Conservation (phyloP, 2,888 invertebrate genomes). For the Liposcelis brunnea region DNA sequence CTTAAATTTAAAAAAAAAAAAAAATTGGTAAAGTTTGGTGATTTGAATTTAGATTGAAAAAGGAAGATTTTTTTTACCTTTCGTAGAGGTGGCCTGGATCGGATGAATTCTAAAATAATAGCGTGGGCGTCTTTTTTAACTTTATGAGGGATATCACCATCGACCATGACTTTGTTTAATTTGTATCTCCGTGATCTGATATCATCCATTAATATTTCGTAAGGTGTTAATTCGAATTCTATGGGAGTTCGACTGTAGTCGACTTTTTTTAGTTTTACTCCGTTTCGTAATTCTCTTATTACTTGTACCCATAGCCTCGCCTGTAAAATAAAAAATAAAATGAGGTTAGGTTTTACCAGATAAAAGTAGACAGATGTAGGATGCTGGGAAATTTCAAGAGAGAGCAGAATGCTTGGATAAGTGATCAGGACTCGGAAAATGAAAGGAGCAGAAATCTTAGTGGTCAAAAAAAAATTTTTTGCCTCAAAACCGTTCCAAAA, state of each 20-base stretch:
- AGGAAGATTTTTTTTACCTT: conserved; percentile 39
- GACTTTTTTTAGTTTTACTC: conserved; percentile 84
- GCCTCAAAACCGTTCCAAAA: too few species aligned
- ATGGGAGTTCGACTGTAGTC: conserved; percentile 58
- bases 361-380: too few species aligned
- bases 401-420: too few species aligned
- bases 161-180: conserved; percentile 68
- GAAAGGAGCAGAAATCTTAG: too few species aligned
- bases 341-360: too few species aligned
- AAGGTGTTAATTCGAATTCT: conserved; percentile 88
- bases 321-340: conserved; percentile 31
- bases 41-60: too few species aligned
- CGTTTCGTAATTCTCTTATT: conserved; percentile 76
- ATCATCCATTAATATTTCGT: conserved; percentile 93
- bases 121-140: conserved; percentile 91
- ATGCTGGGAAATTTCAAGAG: too few species aligned
- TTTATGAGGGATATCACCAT: conserved; percentile 56
- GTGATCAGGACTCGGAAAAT: neutral
- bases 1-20: conserved; percentile 26
- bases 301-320: conserved; percentile 93
- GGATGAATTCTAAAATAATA: conserved; percentile 89
- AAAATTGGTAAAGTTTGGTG: neutral
- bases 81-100: conserved; percentile 82
- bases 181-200: conserved; percentile 79
- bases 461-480: too few species aligned